Base-by-base conservation (phyloP, 92 coral and sea anemone species). In the Palythoa grandis region DNA sequence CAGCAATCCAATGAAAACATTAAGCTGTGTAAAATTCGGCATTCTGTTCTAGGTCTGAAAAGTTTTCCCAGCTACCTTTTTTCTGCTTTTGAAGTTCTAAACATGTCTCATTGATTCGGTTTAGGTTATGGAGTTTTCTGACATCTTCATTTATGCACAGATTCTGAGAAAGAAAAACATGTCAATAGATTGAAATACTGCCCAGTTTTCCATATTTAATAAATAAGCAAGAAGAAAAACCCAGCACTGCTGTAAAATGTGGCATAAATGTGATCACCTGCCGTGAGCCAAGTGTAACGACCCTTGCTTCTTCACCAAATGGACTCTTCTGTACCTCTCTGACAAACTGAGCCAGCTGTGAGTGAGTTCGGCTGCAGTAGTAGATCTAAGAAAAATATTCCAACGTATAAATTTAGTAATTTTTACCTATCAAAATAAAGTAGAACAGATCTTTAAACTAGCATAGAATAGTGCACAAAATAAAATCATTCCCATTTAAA, bases 321-420 rank as follows among this genome's bases (percentile, higher is more conserved):
- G 94, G 92, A 85, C 98, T 97, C 83, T 95, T 97, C 79, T 95
- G 92, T 7, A 97, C 98, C 85, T 97, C 99, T 88, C 94, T 89
- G 40, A 96, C 95, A 88, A 97, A 97, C 91, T 97, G 99, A 17
- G 98, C 98, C 73, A 97, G 77, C 57, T 97, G 99, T 1, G 99
- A 97, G 85, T 97, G 99, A 48, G 99, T 97, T 50, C 99, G 95
- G 82, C 99, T 97, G 73, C 99, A 97, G 79, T 97, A 97, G 85
- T 89, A 95, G 57, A 97, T 93, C 99, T 96, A 54, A 77, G 29
- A 71, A 52, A 20, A 3, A 57, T 5, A 43, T 43, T 43, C 50
- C 50, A 43, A 5, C 50, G 3, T 29, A 5, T 8, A 43, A 43
- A 5, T 43, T 43, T 4, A 5, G 50, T 43, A 43, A 3, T 43